Base-by-base conservation (phyloP, 64 coral and sea anemone genomes). In the Porites australiensis region DNA sequence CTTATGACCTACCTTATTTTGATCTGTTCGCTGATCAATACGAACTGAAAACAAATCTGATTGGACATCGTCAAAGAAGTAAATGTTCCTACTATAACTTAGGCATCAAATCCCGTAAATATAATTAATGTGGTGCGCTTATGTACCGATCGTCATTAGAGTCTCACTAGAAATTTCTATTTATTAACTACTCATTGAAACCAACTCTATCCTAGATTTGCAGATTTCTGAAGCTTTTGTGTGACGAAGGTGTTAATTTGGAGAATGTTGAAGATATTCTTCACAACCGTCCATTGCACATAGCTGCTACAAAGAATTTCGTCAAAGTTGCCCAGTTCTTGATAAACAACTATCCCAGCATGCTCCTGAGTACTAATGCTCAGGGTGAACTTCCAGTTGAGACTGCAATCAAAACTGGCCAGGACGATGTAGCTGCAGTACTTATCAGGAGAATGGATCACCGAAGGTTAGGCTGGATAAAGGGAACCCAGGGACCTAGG, bases 391-490 rank as follows among this genome's bases (percentile, higher is more conserved):
- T 93, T 57, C 91, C 91, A 2, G 74, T 93, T 44, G 82, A 87
- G 21, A 93, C 74, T 22, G 91, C 91, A 2, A 57, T 93, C 19
- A 49, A n/a, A 60, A 6, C 37, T 46, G 14, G 73, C 44, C 91
- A 93, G 54, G 91, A 93, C 53, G 91, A 93, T n/a, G 91, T 87
- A 48, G 83, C 82, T 3, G 91, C 91, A 0, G 77, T 79, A 47
- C 91, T 93, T 79, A 87, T 93, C 16, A 93, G 66, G 64, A 49
- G 50, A 64, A 93, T 93, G 91, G 64, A 64, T 58, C 81, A 93
- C 59, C 51, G 70, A 58, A 93, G 89, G 89, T 91, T 53, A 6
- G 58, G 23, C 23, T 52, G 21, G 48, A 23, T n/a, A 23, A 13
- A 55, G 37, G 68, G 19, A 13, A n/a, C 37, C 7, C 68, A 46